Evolutionary conservation across 2,113 vertebrate species (phyloP).

Genomic region (Bubalus kerabau): DNA sequence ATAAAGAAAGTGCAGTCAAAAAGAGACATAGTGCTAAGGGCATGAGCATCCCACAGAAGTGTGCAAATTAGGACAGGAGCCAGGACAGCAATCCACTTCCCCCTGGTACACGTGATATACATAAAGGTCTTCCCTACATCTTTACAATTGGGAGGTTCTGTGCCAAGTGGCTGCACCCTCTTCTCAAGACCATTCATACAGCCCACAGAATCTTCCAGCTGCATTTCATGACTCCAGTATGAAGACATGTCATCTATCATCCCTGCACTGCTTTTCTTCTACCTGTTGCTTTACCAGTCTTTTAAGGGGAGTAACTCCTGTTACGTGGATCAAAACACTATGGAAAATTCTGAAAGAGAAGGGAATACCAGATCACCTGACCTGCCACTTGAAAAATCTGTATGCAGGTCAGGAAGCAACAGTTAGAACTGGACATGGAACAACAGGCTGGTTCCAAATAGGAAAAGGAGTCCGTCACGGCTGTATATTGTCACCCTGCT

Average conservation of each 20-base stretch:
- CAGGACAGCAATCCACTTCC: too few species aligned
- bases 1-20: neutral
- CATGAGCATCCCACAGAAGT: neutral
- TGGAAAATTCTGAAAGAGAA: too few species aligned
- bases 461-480: too few species aligned
- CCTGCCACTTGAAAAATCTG: too few species aligned
- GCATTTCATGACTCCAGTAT: neutral
- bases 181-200: neutral
- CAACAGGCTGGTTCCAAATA: too few species aligned
- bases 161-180: neutral
- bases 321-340: neutral
- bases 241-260: neutral
- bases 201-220: neutral
- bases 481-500: too few species aligned
- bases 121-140: neutral
- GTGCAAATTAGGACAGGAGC: neutral
- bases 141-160: neutral
- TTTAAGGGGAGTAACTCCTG: neutral
- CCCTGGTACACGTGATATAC: rapidly evolving
- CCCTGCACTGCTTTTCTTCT: neutral
- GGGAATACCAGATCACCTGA: too few species aligned
- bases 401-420: too few species aligned
- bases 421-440: too few species aligned
- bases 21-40: neutral
- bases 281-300: neutral